Evolutionary conservation across 2,888 invertebrate genomes (phyloP).

Genomic region (Oscheius sp.): DNA sequence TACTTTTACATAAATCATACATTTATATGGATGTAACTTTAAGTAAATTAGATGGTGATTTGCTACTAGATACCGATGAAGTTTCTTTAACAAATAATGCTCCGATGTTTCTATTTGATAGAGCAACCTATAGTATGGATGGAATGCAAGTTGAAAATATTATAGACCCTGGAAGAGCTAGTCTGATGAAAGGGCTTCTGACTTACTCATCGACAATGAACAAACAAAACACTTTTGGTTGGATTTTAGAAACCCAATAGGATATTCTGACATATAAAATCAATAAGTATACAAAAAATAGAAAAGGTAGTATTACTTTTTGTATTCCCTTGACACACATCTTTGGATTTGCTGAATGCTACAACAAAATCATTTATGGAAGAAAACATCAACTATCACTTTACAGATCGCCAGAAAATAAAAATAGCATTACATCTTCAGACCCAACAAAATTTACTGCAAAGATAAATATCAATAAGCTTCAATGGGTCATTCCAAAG

Average conservation of each 20-base stretch:
- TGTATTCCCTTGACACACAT: slow-evolving; percentile 53
- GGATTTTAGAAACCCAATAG: slow-evolving; percentile 46
- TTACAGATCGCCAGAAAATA: slow-evolving; percentile 50
- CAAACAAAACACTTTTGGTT: no score
- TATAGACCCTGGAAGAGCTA: slow-evolving; percentile 50
- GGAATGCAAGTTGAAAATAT: slow-evolving; percentile 21
- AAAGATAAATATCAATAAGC: no score
- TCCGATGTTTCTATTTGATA: no score
- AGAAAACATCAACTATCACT: slow-evolving; percentile 47
- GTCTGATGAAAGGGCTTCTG: slow-evolving; percentile 47
- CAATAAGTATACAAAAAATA: no score
- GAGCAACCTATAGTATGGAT: no score
- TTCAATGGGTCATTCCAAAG: slow-evolving; percentile 58
- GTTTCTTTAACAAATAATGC: no score
- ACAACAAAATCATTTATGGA: slow-evolving; percentile 53
- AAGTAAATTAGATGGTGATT: slow-evolving; percentile 33
- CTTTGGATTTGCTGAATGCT: no score
- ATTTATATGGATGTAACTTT: slow-evolving; percentile 39
- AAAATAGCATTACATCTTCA: slow-evolving; percentile 42
- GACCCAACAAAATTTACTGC: slow-evolving; percentile 42
- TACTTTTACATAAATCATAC: slow-evolving; percentile 39
- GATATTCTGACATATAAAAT: no score
- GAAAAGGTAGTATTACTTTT: slow-evolving; percentile 48
- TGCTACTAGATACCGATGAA: no score
- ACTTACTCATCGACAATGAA: no score